Evolutionary conservation across 2,888 invertebrate genomes (phyloP).

Genomic region (Cynaeus angustus): DNA sequence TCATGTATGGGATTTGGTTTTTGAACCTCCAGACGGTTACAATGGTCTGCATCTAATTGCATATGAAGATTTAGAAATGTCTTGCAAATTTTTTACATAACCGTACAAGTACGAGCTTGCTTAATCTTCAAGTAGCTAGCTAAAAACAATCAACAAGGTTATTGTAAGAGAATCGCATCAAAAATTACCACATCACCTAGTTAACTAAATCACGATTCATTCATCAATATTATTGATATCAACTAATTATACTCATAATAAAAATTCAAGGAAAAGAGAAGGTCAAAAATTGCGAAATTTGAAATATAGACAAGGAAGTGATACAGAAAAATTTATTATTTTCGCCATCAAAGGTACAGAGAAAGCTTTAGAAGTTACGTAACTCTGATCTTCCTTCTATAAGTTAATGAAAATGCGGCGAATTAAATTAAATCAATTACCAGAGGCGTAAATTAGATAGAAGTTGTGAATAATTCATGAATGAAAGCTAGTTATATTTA

Average conservation of each 20-base stretch:
- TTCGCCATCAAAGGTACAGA: background rate
- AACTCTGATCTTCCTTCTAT: background rate
- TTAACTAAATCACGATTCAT: slow-evolving; percentile 15
- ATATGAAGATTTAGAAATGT: slow-evolving; percentile 31
- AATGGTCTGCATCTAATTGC: slow-evolving; percentile 35
- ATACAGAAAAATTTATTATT: background rate
- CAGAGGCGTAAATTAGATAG: background rate
- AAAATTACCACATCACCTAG: background rate
- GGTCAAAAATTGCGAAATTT: slow-evolving; percentile 27
- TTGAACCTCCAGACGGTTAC: slow-evolving; percentile 19
- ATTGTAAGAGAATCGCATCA: background rate
- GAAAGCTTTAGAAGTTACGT: slow-evolving; percentile 1
- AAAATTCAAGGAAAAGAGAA: slow-evolving; percentile 28
- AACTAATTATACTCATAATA: slow-evolving; percentile 31
- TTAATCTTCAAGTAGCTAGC: slow-evolving; percentile 10
- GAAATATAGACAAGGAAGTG: slow-evolving; percentile 24
- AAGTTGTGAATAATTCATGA: slow-evolving; percentile 39
- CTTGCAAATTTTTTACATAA: slow-evolving; percentile 32
- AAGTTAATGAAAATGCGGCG: background rate
- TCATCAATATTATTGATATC: background rate
- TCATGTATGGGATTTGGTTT: slow-evolving; percentile 19
- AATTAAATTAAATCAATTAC: slow-evolving; percentile 2
- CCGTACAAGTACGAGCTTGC: background rate
- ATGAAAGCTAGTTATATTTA: slow-evolving; percentile 31
- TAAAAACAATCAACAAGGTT: slow-evolving; percentile 3